Evolutionary conservation across 2,113 vertebrate species (phyloP), one percentile per base, ranked within the genome.

Genomic region (Erpornis zantholeuca): DNA sequence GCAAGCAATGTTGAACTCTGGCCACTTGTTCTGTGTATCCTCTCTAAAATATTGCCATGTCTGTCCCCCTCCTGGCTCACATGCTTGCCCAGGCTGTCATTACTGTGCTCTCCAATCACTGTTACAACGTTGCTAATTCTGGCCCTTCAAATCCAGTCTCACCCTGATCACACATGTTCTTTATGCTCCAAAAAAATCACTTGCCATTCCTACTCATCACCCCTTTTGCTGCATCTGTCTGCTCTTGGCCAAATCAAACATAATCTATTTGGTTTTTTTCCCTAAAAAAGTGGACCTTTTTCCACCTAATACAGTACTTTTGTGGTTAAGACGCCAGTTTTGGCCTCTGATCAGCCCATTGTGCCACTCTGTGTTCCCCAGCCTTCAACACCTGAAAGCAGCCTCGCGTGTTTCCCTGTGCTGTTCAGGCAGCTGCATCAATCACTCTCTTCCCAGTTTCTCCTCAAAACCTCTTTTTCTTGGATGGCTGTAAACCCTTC

Each of bases 121-220:
- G 6, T 17, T 73, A 66, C 31, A 53, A 10, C 23, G 5, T 5
- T 35, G 64, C 31, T 49, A 40, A 49, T 81, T 73, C 31, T 81
- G 45, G 31, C 64, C 36, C 45, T 75, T 69, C 13, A 82, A 87
- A 91, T 78, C 72, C 28, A 23, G 0, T 66, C 73, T 93, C 47
- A 29, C 10, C 20, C 36, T 40, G 15, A 38, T 82, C 53, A 12
- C 0, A 0, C 3, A 1, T 0, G 3, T 54, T 66, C 29, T 40
- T 88, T 25, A 13, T 53, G 45, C 31, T 61, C 28, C 20, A 35
- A n/a, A 78, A 12, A 8, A 35, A 49, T 50, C 6, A 2, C 56
- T 86, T 52, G 1, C 16, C 25, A 61, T 2, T 1, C 44, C 49
- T 83, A 36, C 49, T 38, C 0, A 0, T 66, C 42, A 33, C 9